Percentiles rank a stretch among this genome's conserved stretches.
phyloP scores from a whole-genome alignment of 2,113 vertebrate genomes.

The Furnarius figulus region DNA sequence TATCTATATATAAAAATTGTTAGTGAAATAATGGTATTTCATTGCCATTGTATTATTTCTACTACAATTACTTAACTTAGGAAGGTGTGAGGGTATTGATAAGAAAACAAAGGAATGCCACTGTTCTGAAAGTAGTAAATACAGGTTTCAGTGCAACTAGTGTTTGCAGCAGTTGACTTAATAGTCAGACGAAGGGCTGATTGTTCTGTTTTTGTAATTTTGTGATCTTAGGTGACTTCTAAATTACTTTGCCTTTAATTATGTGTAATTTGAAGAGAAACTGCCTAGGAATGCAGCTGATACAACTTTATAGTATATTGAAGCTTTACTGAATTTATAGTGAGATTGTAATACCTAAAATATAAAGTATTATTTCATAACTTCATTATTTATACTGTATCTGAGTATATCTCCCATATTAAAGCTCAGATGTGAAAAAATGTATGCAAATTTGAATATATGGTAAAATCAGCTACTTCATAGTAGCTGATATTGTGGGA shows the following conservation, averaged over 20 bases:
- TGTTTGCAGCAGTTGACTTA: not conserved
- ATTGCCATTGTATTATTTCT: not conserved
- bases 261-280: not conserved
- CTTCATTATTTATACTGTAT: not conserved
- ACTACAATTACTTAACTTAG: not conserved
- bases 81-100: too few relatives aligned
- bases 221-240: not conserved
- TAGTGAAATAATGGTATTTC: not conserved
- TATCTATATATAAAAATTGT: not conserved
- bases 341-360: not conserved
- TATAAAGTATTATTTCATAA: not conserved
- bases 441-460: conserved; percentile 14
- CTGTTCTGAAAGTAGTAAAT: not conserved
- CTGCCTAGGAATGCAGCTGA: not conserved
- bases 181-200: not conserved
- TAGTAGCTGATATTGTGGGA: conserved; percentile 54
- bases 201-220: not conserved
- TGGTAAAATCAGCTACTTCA: conserved; percentile 67
- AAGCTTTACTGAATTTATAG: not conserved
- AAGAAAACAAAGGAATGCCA: not conserved
- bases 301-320: not conserved
- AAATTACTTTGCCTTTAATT: conserved; percentile 24
- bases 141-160: not conserved
- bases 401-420: not conserved
- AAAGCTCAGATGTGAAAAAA: conserved; percentile 4